Evolutionary conservation across 2,888 invertebrate genomes (phyloP).

Genomic region (Cactoblastis cactorum): DNA sequence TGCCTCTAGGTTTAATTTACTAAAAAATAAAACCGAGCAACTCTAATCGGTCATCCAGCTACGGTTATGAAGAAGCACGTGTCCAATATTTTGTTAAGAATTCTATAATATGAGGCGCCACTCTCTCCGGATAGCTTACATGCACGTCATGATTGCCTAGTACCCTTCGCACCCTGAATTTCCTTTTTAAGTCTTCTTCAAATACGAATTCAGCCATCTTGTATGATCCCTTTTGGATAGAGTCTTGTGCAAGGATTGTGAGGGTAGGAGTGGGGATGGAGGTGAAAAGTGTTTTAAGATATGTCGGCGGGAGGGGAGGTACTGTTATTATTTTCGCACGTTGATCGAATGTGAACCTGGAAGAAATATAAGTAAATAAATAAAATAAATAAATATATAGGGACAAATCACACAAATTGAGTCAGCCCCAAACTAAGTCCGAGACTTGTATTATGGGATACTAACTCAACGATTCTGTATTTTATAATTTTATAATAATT

Average conservation of each 20-base stretch:
- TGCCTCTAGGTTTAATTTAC: too few species aligned
- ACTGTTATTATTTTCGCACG: constrained; percentile 56
- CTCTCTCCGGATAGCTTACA: constrained; percentile 70
- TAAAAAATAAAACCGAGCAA: too few species aligned
- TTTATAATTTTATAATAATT: too few species aligned
- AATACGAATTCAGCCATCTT: constrained; percentile 39
- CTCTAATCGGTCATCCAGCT: too few species aligned
- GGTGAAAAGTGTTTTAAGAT: constrained; percentile 47
- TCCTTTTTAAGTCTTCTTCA: constrained; percentile 37
- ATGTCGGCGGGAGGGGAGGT: constrained; percentile 49
- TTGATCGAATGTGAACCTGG: constrained; percentile 77
- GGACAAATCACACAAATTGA: too few species aligned
- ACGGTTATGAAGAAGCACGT: not conserved
- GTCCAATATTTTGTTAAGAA: constrained; percentile 45
- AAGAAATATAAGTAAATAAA: constrained; percentile 17
- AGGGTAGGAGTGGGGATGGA: constrained; percentile 41
- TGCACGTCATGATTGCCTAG: constrained; percentile 81
- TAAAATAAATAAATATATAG: too few species aligned
- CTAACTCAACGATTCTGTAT: too few species aligned
- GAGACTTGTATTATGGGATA: too few species aligned
- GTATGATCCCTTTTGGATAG: constrained; percentile 33
- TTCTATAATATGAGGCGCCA: constrained; percentile 56
- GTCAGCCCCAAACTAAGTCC: too few species aligned
- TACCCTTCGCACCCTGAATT: constrained; percentile 49
- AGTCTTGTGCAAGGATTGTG: constrained; percentile 36